Evolutionary conservation across 2,888 invertebrate genomes (phyloP), one percentile per base, ranked within the genome.

Genomic region (Eledone cirrhosa): DNA sequence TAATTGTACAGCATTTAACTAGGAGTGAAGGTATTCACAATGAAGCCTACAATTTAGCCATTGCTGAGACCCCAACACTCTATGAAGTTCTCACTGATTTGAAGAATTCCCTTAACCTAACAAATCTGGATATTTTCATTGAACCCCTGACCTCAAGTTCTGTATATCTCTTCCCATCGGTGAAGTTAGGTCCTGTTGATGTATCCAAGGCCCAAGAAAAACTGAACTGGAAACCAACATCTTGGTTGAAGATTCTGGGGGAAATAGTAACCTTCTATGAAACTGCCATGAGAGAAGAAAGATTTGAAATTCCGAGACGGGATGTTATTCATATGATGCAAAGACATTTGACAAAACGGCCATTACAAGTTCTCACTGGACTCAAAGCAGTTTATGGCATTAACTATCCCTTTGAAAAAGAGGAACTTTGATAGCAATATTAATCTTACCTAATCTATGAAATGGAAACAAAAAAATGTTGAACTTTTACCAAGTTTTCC

Each of bases 81-180:
- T 80, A 84, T 29, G 84, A 89, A 75, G 81, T 91, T 33, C 78
- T 91, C 11, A 79, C 85, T 8, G 82, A 83, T 5, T 84, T 91
- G 31, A 86, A 31, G 80, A 78, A 72, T 19, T 78, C 63, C 27
- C 78, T 82, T n/a, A 83, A 81, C 69, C 53, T 83, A 22, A 79
- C 79, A 27, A 69, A 83, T 65, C 53, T 83, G 22, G 78, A 81
- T 33, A 84, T 87, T 19, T 24, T 53, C 48, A 78, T 81, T n/a
- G 84, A 85, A 29, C 76, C 76, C 22, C 48, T 47, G 13, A 76
- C 76, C 24, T 76, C 76, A 24, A 81, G 85, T 16, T 85, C 87
- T 0, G 86, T 90, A 72, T 87, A 88, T 81, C 81, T 91, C 4
- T 91, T 90, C 82, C 92, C 92, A 1, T 90, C 91, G 0, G 91